Conservation (phyloP, 2,888 invertebrate genomes). For the Periphyllus acericola region DNA sequence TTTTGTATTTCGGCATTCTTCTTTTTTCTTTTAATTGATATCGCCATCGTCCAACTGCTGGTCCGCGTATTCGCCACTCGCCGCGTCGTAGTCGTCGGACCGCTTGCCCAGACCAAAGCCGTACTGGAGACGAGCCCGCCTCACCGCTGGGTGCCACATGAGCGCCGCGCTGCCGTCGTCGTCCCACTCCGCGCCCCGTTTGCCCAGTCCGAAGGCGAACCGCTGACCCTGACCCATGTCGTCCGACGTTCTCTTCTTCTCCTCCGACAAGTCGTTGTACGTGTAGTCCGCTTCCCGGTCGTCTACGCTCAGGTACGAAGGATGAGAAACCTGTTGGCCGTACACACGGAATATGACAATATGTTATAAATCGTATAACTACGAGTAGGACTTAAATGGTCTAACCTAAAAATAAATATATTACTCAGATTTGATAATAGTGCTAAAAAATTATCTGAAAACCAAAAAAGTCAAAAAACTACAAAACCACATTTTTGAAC, state of each 20-base stretch:
- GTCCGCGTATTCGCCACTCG: slow-evolving; percentile 5
- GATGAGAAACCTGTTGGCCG: slow-evolving; percentile 40
- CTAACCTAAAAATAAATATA: too few species aligned
- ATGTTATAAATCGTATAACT: too few species aligned
- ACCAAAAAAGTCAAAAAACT: too few species aligned
- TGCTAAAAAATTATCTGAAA: too few species aligned
- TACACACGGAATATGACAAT: background rate
- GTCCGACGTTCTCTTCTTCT: slow-evolving; percentile 53
- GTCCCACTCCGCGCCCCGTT: slow-evolving; percentile 27
- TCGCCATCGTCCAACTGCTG: slow-evolving; percentile 1
- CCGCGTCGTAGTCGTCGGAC: slow-evolving; percentile 43
- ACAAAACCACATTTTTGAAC: too few species aligned
- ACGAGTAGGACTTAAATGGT: too few species aligned
- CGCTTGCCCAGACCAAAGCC: slow-evolving; percentile 56
- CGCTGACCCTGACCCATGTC: slow-evolving; percentile 43
- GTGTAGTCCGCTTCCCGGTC: slow-evolving; percentile 50
- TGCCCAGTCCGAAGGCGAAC: slow-evolving; percentile 56
- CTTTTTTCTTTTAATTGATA: slow-evolving; percentile 5
- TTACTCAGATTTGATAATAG: too few species aligned
- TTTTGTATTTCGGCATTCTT: background rate
- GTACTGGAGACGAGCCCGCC: slow-evolving; percentile 56
- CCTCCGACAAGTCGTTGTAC: slow-evolving; percentile 56
- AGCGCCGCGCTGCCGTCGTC: background rate
- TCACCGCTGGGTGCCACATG: slow-evolving; percentile 56
- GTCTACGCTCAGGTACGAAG: slow-evolving; percentile 51